These are phyloP conservation scores for Latrodectus geometricus DNA, from an alignment of 1,140 invertebrate species.

Conservation along the genomic window DNA sequence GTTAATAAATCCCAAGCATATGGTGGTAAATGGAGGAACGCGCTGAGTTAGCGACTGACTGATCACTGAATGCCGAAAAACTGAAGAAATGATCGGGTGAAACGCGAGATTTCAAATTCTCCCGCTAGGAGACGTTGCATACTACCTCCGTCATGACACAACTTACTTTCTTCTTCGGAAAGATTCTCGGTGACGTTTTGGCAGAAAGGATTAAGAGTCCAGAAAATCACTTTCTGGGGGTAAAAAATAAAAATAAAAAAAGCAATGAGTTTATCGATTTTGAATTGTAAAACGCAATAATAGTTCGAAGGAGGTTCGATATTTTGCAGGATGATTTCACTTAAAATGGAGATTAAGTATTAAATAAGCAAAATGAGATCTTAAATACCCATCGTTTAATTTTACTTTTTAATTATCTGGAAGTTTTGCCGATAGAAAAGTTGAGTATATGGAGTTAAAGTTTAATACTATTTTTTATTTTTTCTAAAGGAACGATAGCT, in stretches of 20 bases:
- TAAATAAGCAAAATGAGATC: neutral
- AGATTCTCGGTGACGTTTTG: neutral
- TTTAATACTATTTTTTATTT: neutral
- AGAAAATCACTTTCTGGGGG: neutral
- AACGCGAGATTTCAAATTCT: slow-evolving; percentile 18
- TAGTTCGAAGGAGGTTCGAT: neutral
- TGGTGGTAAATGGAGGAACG: neutral
- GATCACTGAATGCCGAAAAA: neutral
- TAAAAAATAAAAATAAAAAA: neutral
- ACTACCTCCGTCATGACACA: neutral
- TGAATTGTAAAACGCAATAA: neutral
- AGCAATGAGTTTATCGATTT: neutral
- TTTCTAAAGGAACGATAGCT: too few species aligned
- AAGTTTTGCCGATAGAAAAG: neutral
- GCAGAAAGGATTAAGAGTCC: neutral
- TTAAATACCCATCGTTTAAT: neutral
- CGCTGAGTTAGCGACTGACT: neutral
- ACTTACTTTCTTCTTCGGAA: neutral
- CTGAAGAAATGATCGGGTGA: neutral
- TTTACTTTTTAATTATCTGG: neutral
- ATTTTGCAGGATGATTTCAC: neutral
- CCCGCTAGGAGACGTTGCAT: slow-evolving; percentile 32
- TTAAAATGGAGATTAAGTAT: neutral
- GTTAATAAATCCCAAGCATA: slow-evolving; percentile 25
- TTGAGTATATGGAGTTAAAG: neutral